Evolutionary conservation across 30 jellyfish, hydroid and myxozoan genomes (phyloP).

Genomic region (Cassiopea xamachana): DNA sequence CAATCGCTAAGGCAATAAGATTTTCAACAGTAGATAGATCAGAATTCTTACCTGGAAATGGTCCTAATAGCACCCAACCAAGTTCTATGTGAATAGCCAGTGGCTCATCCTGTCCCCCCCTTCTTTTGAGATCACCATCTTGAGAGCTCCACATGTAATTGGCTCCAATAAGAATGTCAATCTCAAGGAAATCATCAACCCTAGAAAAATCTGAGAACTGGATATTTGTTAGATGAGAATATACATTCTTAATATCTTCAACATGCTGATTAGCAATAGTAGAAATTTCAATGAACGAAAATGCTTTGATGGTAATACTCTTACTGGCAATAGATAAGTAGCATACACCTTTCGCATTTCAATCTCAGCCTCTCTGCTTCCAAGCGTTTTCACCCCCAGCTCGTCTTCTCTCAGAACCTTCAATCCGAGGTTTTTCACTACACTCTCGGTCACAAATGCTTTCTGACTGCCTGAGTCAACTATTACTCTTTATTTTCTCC

Average conservation of each 20-base stretch:
- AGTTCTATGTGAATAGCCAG: conserved; percentile 34
- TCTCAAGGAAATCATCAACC: conserved; percentile 21
- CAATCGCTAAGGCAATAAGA: too few relatives aligned
- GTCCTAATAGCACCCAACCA: conserved; percentile 28
- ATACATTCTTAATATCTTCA: conserved; percentile 11
- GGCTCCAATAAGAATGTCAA: conserved; percentile 10
- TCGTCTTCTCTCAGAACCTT: background rate
- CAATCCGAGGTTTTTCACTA: background rate
- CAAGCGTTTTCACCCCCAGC: background rate
- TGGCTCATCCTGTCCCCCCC: conserved; percentile 64
- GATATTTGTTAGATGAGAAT: background rate
- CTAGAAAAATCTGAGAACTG: conserved; percentile 38
- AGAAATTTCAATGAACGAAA: conserved; percentile 39
- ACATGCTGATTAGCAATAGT: conserved; percentile 47
- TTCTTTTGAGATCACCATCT: conserved; percentile 5
- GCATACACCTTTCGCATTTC: background rate
- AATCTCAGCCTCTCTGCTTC: background rate
- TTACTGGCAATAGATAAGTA: conserved; percentile 4
- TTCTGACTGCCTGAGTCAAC: conserved; percentile 26
- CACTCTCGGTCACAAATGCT: conserved; percentile 17
- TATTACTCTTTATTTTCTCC: background rate
- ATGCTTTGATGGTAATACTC: conserved; percentile 13
- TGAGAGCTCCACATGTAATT: conserved; percentile 27
- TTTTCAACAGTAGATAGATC: too few relatives aligned
- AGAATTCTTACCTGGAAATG: conserved; percentile 28